These are phyloP conservation scores for Platanista minor DNA, from an alignment of 2,113 vertebrate genomes.

Conservation along the genomic window DNA sequence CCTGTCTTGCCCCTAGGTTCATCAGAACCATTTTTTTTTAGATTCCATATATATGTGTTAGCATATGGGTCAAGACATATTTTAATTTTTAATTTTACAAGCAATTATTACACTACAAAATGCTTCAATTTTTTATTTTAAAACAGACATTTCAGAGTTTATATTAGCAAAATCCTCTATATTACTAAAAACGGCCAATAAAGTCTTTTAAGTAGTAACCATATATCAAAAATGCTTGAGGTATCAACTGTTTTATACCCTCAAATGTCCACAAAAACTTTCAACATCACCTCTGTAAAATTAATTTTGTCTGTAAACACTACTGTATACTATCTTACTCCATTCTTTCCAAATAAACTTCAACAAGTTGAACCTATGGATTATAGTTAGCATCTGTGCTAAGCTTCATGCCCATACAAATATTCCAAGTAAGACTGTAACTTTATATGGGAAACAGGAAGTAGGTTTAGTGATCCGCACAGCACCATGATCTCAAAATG, in stretches of 20 bases:
- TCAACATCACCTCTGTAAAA: background rate
- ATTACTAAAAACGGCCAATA: background rate
- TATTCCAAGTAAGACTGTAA: background rate
- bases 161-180: background rate
- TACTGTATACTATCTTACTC: background rate
- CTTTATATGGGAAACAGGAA: background rate
- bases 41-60: no score
- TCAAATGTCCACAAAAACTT: background rate
- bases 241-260: background rate
- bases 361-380: background rate
- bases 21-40: no score
- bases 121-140: constrained; percentile 9
- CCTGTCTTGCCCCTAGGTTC: no score
- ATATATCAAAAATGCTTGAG: background rate
- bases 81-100: background rate
- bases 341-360: constrained; percentile 25
- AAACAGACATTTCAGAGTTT: background rate
- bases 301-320: background rate
- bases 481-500: background rate
- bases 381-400: background rate
- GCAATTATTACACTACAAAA: background rate
- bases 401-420: background rate
- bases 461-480: background rate
- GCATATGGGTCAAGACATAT: no score
- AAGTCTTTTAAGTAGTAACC: background rate